Evolutionary conservation across 1,140 invertebrate species (phyloP), one percentile per base, ranked within the genome.

Genomic region (Thaumetopoea pityocampa): DNA sequence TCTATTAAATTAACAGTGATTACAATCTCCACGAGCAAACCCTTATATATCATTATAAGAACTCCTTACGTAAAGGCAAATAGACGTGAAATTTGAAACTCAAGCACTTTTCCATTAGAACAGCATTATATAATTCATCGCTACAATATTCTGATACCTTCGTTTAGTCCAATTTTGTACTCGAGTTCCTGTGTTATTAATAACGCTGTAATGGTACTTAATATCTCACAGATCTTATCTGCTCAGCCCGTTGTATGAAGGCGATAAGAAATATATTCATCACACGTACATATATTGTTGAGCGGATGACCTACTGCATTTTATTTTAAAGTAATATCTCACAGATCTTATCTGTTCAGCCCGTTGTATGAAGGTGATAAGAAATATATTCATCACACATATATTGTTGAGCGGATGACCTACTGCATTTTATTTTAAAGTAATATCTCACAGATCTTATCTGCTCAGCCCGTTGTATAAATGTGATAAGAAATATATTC

Each of bases 321-420:
- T 19, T 19, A 19, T 19, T 19, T 4, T 19, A 19, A 19, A 19
- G 7, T 4, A 4, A 19, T 19, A 19, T 19, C 4, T 7, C 18
- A 19, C 18, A 4, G 7, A 19, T 4, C 18, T 19, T n/a, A n/a
- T n/a, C n/a, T n/a, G n/a, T n/a, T n/a, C n/a, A n/a, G n/a, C n/a
- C n/a, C n/a, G n/a, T n/a, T n/a, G n/a, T n/a, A n/a, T n/a, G n/a
- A n/a, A n/a, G 35, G 5, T 18, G 22, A 19, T 26, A 14, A 8
- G 8, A 8, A 24, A 34, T 43, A 23, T n/a, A 16, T n/a, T 18
- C 9, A 15, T 37, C 30, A 30, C 12, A 30, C 22, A n/a, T 9
- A 20, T 47, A 40, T 62, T 41, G 36, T 22, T 67, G 56, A 60
- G 52, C 53, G 44, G 30, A 36, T 28, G 23, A 44, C 37, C 40